Base-by-base conservation (phyloP, 2,113 vertebrate genomes). In the Mungos mungo region DNA sequence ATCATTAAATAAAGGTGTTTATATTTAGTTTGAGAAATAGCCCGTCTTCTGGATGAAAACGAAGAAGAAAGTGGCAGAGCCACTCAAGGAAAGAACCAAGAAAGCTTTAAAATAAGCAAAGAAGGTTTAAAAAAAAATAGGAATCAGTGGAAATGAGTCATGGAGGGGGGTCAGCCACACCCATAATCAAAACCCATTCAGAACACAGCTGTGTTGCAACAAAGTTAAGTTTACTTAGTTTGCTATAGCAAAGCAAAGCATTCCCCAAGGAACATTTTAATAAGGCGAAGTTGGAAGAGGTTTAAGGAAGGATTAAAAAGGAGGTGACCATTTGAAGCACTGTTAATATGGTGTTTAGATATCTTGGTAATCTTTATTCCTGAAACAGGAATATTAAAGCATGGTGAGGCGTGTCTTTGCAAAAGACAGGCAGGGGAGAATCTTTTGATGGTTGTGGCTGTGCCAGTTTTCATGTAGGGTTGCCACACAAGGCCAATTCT, bases 141-240 rank as follows among this genome's bases (percentile, higher is more conserved):
- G 11, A 80, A 10, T 2, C 2, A 47, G 45, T 66, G 7, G 45
- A 90, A 9, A 11, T 18, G 11, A 15, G 5, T 77, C 33, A 77
- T 69, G 1, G 14, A 71, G 16, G 1, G 16, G 1, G 23, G 3
- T 63, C 0, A 90, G 63, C 4, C 25, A 35, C 6, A 15, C 19
- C 19, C 18, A 11, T 41, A 54, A 25, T 1, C 7, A 27, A 90
- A 33, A 57, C 35, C 18, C 4, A 45, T 52, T 8, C 38, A 83
- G 27, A 38, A n/a, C 2, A 50, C 7, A 27, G 2, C 63, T 83
- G 1, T 57, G n/a, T 3, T 63, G 38, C 81, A 60, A 88, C 2
- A 69, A 81, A 13, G 9, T 1, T 81, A n/a, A 38, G 5, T 16
- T 68, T 92, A 52, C 60, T 71, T 52, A 71, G 29, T 52, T 88